These are phyloP conservation scores for Drosophila suboccidentalis DNA, from an alignment of 2,888 invertebrate species.

Conservation along the genomic window DNA sequence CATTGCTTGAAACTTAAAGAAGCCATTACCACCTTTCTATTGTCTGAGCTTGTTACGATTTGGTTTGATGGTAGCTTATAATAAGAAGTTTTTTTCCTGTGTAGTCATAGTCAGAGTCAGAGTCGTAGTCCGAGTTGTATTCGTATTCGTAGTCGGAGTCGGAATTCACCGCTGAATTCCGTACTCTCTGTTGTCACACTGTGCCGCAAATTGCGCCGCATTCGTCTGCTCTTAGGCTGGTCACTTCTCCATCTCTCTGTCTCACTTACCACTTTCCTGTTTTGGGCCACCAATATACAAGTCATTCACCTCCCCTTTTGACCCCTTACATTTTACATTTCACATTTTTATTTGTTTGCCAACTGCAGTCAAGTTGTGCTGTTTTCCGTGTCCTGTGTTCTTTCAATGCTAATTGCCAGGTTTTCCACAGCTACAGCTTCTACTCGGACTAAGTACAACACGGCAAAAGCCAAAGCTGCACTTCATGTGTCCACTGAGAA, in stretches of 20 bases:
- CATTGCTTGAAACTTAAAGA: no score
- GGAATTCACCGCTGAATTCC: conserved; percentile 13
- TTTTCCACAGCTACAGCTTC: conserved; percentile 31
- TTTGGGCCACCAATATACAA: conserved; percentile 60
- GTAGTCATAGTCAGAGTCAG: no score
- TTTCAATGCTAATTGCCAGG: conserved; percentile 72
- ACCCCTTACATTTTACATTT: background rate
- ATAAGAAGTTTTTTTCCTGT: no score
- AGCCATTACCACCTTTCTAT: no score
- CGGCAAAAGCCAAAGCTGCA: conserved; percentile 9
- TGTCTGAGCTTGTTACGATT: no score
- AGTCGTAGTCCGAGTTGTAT: no score
- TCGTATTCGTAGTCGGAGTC: background rate
- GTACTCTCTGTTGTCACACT: conserved; percentile 68
- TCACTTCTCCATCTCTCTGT: conserved; percentile 20
- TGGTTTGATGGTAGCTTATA: no score
- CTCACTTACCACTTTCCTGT: conserved; percentile 1
- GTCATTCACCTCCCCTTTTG: conserved; percentile 65
- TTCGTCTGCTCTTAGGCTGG: conserved; percentile 71
- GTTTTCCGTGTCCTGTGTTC: conserved; percentile 25
- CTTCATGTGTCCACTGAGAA: conserved; percentile 46
- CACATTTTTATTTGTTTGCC: conserved; percentile 56
- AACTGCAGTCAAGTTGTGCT: conserved; percentile 73
- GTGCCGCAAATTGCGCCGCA: conserved; percentile 76
- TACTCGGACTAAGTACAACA: background rate